These are phyloP conservation scores for Pemphigus obesinymphae DNA, from an alignment of 1,140 invertebrate genomes.

Conservation along the genomic window DNA sequence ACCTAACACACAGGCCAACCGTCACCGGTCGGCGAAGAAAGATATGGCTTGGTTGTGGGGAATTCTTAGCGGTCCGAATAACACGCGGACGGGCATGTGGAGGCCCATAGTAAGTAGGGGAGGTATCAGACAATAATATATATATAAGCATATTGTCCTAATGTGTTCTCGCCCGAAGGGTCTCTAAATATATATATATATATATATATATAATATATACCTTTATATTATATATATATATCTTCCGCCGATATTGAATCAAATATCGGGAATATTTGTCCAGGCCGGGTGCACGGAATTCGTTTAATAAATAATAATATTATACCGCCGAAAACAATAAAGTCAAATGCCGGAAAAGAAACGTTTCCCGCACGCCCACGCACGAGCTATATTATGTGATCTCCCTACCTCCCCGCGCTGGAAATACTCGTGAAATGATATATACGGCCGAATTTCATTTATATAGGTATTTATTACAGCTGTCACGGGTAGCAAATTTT, in stretches of 20 bases:
- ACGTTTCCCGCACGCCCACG: neutral
- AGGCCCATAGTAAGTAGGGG: neutral
- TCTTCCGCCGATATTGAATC: constrained; percentile 12
- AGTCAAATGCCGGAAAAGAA: neutral
- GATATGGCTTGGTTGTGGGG: no score
- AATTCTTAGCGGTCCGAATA: constrained; percentile 15
- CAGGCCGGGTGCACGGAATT: constrained; percentile 12
- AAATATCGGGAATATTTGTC: constrained; percentile 37
- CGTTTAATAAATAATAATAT: constrained; percentile 36
- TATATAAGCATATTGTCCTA: constrained; percentile 25
- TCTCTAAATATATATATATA: no score
- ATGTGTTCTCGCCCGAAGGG: neutral
- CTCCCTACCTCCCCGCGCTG: no score
- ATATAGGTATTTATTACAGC: no score
- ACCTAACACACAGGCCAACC: neutral
- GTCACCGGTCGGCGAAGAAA: neutral
- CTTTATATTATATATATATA: no score
- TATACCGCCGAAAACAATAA: constrained; percentile 20
- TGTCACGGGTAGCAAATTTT: no score
- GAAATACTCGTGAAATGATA: no score
- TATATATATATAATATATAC: no score
- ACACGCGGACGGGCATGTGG: neutral
- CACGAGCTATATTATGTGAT: no score
- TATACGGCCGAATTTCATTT: no score
- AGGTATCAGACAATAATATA: constrained; percentile 18